Percentiles rank a stretch among this genome's conserved stretches.
Evolutionary conservation across 2,888 invertebrate species (phyloP).

Genomic region (Teleiodes luculella): DNA sequence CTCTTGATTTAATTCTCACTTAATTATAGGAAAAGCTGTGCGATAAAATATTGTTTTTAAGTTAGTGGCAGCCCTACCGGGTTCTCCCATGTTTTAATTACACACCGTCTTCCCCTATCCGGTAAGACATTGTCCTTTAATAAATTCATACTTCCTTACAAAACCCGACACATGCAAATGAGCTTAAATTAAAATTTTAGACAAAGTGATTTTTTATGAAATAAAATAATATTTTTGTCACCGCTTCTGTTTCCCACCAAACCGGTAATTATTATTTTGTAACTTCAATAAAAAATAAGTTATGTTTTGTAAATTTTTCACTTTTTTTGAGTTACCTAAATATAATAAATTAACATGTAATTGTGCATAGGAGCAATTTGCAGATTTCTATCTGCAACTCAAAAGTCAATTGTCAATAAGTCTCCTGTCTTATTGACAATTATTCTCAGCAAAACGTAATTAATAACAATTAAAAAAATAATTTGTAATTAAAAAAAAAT

Average conservation of each 20-base stretch:
- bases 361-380: too few relatives aligned
- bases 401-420: too few relatives aligned
- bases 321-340: too few relatives aligned
- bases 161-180: constrained; percentile 62
- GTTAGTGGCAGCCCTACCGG: constrained; percentile 43
- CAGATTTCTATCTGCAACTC: too few relatives aligned
- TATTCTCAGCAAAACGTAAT: too few relatives aligned
- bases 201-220: constrained; percentile 21
- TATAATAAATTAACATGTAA: too few relatives aligned
- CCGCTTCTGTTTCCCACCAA: constrained; percentile 22
- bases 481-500: too few relatives aligned
- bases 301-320: too few relatives aligned
- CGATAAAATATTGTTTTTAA: neutral
- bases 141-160: constrained; percentile 68
- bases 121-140: constrained; percentile 71
- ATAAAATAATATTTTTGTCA: constrained; percentile 21
- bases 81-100: constrained; percentile 63
- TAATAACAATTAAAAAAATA: too few relatives aligned
- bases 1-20: too few relatives aligned
- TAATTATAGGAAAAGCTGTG: too few relatives aligned
- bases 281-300: neutral
- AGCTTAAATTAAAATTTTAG: constrained; percentile 23
- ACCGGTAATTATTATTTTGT: constrained; percentile 6
- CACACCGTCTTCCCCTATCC: constrained; percentile 58
- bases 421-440: too few relatives aligned